A percentile compares a stretch with the other conserved stretches of the same genome.
phyloP scores from a whole-genome alignment of 2,888 invertebrate species.

The Dolomedes plantarius region DNA sequence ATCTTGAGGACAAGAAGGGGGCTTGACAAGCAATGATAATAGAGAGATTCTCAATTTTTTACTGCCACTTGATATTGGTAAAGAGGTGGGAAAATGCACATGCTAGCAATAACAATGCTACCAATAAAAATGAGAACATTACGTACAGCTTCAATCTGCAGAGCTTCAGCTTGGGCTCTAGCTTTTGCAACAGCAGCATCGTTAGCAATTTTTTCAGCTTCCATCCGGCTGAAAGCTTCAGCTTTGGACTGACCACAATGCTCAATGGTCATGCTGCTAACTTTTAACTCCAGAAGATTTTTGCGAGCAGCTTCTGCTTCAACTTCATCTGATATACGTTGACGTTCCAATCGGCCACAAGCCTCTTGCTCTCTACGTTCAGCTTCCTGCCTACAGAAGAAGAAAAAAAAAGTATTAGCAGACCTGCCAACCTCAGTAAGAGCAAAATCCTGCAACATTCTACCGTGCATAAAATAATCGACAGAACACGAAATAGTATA shows the following conservation, averaged over 20 bases:
- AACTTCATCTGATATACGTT: slow-evolving; percentile 79
- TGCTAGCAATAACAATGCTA: no score
- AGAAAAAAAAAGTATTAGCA: slow-evolving; percentile 21
- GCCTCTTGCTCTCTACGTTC: slow-evolving; percentile 79
- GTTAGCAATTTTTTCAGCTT: slow-evolving; percentile 79
- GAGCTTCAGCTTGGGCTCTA: slow-evolving; percentile 78
- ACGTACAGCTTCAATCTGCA: slow-evolving; percentile 78
- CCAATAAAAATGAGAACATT: no score
- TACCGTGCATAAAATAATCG: no score
- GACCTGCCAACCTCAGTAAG: no score
- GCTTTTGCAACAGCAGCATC: slow-evolving; percentile 79
- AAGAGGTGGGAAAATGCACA: no score
- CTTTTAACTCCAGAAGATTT: slow-evolving; percentile 78
- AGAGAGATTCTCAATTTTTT: no score
- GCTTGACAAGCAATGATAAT: no score
- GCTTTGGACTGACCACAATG: slow-evolving; percentile 79
- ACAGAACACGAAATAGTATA: no score
- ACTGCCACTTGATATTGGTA: no score
- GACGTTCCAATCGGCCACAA: slow-evolving; percentile 78
- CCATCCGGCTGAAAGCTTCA: slow-evolving; percentile 79
- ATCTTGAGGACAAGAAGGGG: no score
- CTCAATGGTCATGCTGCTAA: slow-evolving; percentile 78
- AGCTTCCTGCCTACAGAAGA: slow-evolving; percentile 78
- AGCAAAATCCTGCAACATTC: no score
- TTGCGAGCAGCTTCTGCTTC: slow-evolving; percentile 78